phyloP scores from a whole-genome alignment of 2,888 invertebrate species.

The Torymus aiolomorphi region DNA sequence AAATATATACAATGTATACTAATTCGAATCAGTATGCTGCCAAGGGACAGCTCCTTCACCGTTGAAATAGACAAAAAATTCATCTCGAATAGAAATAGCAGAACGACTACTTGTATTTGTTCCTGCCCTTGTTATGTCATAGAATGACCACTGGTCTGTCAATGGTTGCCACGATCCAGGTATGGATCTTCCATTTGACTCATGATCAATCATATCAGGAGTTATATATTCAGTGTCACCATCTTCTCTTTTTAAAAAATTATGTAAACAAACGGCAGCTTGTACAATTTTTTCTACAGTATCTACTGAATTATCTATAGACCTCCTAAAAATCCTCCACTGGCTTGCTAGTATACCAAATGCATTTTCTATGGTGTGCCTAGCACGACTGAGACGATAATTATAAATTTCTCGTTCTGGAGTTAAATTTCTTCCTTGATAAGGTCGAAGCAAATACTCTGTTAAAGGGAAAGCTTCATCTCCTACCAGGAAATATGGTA shows the following conservation, averaged over 20 bases:
- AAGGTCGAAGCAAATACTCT: slow-evolving; percentile 63
- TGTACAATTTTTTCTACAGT: slow-evolving; percentile 37
- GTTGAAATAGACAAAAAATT: not conserved
- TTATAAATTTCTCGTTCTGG: slow-evolving; percentile 59
- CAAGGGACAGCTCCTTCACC: not conserved
- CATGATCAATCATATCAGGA: not conserved
- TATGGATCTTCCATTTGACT: not conserved
- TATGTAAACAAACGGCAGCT: slow-evolving; percentile 54
- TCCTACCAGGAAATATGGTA: slow-evolving; percentile 62
- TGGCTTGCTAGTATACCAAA: slow-evolving; percentile 62
- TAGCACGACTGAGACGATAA: slow-evolving; percentile 66
- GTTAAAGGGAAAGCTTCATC: slow-evolving; percentile 65
- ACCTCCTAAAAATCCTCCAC: slow-evolving; percentile 62
- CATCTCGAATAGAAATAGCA: slow-evolving; percentile 1
- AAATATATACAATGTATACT: not conserved
- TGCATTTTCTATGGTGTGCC: slow-evolving; percentile 58
- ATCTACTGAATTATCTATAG: slow-evolving; percentile 47
- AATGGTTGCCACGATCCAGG: slow-evolving; percentile 26
- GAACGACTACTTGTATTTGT: not conserved
- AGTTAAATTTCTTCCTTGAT: slow-evolving; percentile 64
- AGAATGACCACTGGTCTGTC: not conserved
- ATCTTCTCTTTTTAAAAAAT: slow-evolving; percentile 42
- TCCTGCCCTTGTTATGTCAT: not conserved
- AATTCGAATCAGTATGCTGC: not conserved
- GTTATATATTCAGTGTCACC: not conserved